Conservation (phyloP, 2,797 vertebrate genomes). For the Parauchenoglanis ngamensis region DNA sequence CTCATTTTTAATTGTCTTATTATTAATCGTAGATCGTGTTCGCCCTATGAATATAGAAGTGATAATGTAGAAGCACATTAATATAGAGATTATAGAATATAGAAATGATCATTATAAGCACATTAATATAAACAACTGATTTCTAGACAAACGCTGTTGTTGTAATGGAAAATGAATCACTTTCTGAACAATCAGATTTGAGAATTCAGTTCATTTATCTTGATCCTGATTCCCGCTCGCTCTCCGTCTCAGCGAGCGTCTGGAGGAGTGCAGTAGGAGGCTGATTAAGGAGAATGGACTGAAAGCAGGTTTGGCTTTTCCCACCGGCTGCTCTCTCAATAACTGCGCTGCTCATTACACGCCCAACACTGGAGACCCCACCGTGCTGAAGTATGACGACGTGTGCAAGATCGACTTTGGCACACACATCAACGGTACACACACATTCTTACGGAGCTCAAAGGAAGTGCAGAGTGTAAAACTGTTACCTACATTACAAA, state of each 20-base stretch:
- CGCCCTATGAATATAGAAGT: not conserved
- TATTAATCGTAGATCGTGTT: not conserved
- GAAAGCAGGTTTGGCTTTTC: slow-evolving; percentile 93
- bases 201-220: not conserved
- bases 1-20: not conserved
- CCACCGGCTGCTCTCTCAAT: slow-evolving; percentile 97
- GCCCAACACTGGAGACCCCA: slow-evolving; percentile 95
- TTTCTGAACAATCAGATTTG: not conserved
- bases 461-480: too few species aligned
- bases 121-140: not conserved
- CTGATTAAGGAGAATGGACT: slow-evolving; percentile 95
- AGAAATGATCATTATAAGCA: not conserved
- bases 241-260: slow-evolving; percentile 81
- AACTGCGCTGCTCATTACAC: slow-evolving; percentile 99
- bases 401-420: slow-evolving; percentile 99
- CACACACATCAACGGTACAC: slow-evolving; percentile 91
- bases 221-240: not conserved
- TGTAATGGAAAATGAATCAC: not conserved
- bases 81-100: not conserved
- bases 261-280: slow-evolving; percentile 94
- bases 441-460: not conserved
- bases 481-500: not conserved
- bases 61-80: not conserved
- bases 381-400: slow-evolving; percentile 92
- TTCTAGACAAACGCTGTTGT: not conserved